Base-by-base conservation (phyloP, 2,113 vertebrate species). In the Climacteris rufus region DNA sequence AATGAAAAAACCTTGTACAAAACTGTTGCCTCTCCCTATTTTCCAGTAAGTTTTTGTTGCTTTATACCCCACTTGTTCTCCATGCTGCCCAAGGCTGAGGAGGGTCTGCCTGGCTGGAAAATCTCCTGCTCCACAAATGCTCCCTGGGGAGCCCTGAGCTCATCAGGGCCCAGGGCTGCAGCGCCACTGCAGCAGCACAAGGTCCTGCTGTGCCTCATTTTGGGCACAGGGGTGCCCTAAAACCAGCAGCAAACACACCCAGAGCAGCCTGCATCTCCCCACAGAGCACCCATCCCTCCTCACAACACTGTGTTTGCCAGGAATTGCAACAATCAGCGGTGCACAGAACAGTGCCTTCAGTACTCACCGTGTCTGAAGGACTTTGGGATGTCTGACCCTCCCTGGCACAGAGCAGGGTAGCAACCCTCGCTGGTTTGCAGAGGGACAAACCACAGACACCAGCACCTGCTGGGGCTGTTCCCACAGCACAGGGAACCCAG, bases 221-320 rank as follows among this genome's bases (percentile, higher is more conserved):
- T n/a, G n/a, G n/a, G n/a, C n/a, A 37, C 20, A 60, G 31, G n/a
- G 0, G 1, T 9, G 39, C 21, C 60, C 54, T 40, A 16, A 64
- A 68, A 8, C 8, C 68, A 47, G 53, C 65, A 63, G 39, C 17
- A 86, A 59, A 59, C 44, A 9, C 35, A 15, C 7, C 24, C 72
- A 45, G 20, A 83, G 61, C 4, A 61, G 27, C 1, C 5, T 20
- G 40, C 24, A 11, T 18, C 14, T 31, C 70, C 60, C 53, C 15
- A 33, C 0, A 37, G 31, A 13, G 42, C 20, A 27, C 22, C 37
- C 49, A 60, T 27, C 60, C 71, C 45, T 3, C 22, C 7, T 15
- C 7, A 1, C 23, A 45, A 54, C 31, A 25, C 6, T 4, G 1
- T 49, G 8, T 18, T 35, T 25, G 2, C 15, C 15, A 30, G 39